Evolutionary conservation across 2,888 invertebrate genomes (phyloP).

Genomic region (Hydrotaea diabolus): DNA sequence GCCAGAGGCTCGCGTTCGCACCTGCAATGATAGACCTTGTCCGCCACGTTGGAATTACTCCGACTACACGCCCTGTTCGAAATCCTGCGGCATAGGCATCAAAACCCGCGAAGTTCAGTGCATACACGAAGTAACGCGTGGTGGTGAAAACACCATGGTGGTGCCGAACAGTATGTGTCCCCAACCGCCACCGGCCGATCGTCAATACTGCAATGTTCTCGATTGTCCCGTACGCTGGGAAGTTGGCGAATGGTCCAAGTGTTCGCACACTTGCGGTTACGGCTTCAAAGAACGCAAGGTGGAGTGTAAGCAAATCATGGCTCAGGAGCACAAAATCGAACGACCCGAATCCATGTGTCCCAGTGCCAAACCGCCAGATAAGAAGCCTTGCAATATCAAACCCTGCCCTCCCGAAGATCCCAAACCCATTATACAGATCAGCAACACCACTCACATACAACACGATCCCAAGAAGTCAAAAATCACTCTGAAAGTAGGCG

Average conservation of each 20-base stretch:
- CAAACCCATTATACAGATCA: conserved; percentile 88
- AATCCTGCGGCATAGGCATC: conserved; percentile 96
- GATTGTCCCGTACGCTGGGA: conserved; percentile 97
- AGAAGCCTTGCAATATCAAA: conserved; percentile 92
- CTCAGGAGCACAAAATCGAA: conserved; percentile 93
- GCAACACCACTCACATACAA: conserved; percentile 91
- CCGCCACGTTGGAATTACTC: conserved; percentile 97
- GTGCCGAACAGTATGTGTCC: conserved; percentile 96
- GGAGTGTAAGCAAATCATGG: conserved; percentile 95
- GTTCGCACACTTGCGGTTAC: conserved; percentile 95
- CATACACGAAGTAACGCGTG: conserved; percentile 87
- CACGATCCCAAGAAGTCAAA: conserved; percentile 90
- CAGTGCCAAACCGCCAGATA: conserved; percentile 87
- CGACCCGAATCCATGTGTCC: conserved; percentile 89
- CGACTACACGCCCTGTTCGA: conserved; percentile 93
- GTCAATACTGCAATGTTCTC: conserved; percentile 94
- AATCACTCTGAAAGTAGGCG: conserved; percentile 93
- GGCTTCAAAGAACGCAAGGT: conserved; percentile 92
- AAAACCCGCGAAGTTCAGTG: conserved; percentile 90
- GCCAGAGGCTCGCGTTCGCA: conserved; percentile 92
- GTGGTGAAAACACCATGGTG: conserved; percentile 92
- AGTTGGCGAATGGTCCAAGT: conserved; percentile 93
- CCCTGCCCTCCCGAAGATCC: conserved; percentile 88
- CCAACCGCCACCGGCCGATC: conserved; percentile 92
- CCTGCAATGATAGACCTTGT: conserved; percentile 97